A percentile compares a stretch with the other conserved stretches of the same genome.
These are phyloP conservation scores for Aythya baeri DNA, from an alignment of 2,113 vertebrate species.

Conservation along the genomic window DNA sequence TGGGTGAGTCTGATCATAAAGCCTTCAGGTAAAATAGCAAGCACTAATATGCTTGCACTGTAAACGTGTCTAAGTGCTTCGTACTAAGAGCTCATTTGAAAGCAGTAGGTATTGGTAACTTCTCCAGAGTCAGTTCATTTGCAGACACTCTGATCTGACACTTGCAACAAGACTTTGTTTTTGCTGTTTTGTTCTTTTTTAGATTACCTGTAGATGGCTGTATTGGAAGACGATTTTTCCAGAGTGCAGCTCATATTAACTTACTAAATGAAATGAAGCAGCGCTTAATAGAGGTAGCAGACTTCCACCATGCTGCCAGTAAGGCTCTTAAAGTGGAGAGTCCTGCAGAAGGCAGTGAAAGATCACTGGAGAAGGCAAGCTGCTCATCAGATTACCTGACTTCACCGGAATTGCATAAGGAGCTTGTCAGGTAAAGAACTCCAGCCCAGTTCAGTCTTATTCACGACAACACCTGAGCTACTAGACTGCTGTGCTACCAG, in stretches of 20 bases:
- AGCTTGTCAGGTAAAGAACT: slow-evolving; percentile 87
- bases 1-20: slow-evolving; percentile 79
- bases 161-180: background rate
- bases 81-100: fast-evolving
- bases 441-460: background rate
- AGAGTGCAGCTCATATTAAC: slow-evolving; percentile 78
- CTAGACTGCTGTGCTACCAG: background rate
- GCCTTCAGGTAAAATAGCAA: background rate
- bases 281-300: slow-evolving; percentile 87
- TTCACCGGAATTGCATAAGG: slow-evolving; percentile 90
- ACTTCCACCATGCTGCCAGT: slow-evolving; percentile 94
- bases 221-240: slow-evolving; percentile 93
- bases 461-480: background rate
- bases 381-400: slow-evolving; percentile 76
- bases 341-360: slow-evolving; percentile 73
- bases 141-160: background rate
- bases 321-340: slow-evolving; percentile 86
- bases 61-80: background rate
- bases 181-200: background rate
- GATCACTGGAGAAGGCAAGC: slow-evolving; percentile 56
- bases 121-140: background rate
- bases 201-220: slow-evolving; percentile 91
- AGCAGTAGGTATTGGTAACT: background rate
- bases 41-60: background rate
- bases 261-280: slow-evolving; percentile 89